Base-by-base conservation (phyloP, 2,888 invertebrate species). In the Coecobrya sp. region DNA sequence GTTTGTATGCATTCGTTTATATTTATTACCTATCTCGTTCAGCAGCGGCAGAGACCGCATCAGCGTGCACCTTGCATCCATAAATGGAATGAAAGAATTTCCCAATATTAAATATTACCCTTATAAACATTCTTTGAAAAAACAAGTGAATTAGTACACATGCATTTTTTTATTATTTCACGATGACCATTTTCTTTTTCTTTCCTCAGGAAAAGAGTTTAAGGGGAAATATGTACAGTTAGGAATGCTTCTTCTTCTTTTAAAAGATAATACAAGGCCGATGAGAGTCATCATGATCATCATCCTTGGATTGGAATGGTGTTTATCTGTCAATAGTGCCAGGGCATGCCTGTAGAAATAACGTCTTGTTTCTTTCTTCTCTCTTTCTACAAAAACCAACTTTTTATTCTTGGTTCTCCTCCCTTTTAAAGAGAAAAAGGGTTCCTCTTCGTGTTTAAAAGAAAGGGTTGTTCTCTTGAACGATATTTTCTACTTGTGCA, bases 241-340 rank as follows among this genome's bases (percentile, higher is more conserved):
- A 92, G 92, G 92, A 92, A 92, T 92, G 27, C 81, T 49, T 91
- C 65, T 76, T 52, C 73, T 86, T n/a, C 27, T 85, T 73, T 10
- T 16, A 68, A 85, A 49, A 68, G 8, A 49, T 36, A 45, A 85
- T 45, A 68, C 86, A 68, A 65, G 68, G 49, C 65, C 79, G 62
- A 42, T 36, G 68, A 79, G 55, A 59, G 85, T 52, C 25, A 70
- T 79, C 49, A 52, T n/a, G n/a, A n/a, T 52, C 79, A 52, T 76
- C 49, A 79, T 52, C 55, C n/a, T 76, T 45, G 79, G 10, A 81
- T 45, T 55, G 86, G 86, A 81, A 42, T 81, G 91, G 91, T 86
- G 81, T 91, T 82, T 86, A 91, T 91, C 91, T 91, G 91, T 91
- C 91, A 91, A 86, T 91, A 91, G 45, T 13, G 36, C 30, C 30